Conservation (phyloP, 2,797 vertebrate species). For the Ctenopoma kingsleyae region DNA sequence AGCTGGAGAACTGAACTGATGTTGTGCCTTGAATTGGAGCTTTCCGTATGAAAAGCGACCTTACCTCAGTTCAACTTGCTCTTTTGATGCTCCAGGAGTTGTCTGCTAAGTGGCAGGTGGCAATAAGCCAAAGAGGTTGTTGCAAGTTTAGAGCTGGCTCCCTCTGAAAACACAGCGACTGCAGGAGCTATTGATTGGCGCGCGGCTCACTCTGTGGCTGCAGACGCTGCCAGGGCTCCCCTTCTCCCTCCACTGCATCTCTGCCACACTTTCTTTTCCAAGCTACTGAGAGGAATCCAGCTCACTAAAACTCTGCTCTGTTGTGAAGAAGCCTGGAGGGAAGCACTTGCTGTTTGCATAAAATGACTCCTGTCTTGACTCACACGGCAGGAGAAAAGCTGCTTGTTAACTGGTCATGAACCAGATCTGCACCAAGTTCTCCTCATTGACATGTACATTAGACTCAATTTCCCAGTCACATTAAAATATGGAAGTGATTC, state of each 20-base stretch:
- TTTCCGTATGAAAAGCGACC: constrained; percentile 38
- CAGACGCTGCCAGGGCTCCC: constrained; percentile 67
- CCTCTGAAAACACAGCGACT: constrained; percentile 64
- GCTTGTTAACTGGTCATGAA: constrained; percentile 23
- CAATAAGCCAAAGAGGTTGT: constrained; percentile 68
- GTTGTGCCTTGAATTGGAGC: constrained; percentile 24
- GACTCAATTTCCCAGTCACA: background rate
- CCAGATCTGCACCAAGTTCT: background rate
- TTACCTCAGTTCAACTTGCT: constrained; percentile 43
- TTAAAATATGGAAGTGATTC: background rate
- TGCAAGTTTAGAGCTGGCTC: constrained; percentile 64
- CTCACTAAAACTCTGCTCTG: constrained; percentile 47
- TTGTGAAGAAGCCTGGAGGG: constrained; percentile 45
- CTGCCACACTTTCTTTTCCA: constrained; percentile 46
- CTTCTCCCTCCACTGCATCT: constrained; percentile 38
- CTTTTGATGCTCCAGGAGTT: constrained; percentile 57
- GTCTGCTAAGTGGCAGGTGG: constrained; percentile 77
- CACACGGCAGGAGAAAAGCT: constrained; percentile 1
- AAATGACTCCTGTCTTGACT: constrained; percentile 41
- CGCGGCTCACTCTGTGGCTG: constrained; percentile 49
- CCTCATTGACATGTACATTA: background rate
- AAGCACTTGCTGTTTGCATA: constrained; percentile 55
- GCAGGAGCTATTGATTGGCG: constrained; percentile 74
- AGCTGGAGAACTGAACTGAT: constrained; percentile 27
- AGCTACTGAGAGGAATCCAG: constrained; percentile 49